Conservation (phyloP, 2,797 vertebrate genomes). For the Eulemur mongoz region DNA sequence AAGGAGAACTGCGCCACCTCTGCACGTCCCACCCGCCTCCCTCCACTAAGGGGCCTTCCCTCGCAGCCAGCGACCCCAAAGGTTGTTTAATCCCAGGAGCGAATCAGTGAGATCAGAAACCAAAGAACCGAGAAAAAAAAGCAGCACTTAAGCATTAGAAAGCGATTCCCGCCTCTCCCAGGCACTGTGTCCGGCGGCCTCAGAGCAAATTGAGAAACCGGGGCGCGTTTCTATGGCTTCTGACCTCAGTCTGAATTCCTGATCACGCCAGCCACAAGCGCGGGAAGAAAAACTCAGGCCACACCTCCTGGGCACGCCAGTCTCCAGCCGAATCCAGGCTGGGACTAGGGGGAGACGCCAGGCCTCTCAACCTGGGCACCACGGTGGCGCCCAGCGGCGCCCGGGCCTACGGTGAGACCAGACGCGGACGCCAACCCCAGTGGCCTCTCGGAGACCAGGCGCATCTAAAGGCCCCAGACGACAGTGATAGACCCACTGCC, state of each 20-base stretch:
- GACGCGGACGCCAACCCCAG: background rate
- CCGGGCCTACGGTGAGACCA: too few species aligned
- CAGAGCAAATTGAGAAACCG: background rate
- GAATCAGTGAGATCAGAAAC: too few species aligned
- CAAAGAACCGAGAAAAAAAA: background rate
- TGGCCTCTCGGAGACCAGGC: background rate
- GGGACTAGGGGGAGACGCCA: background rate
- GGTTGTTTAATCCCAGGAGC: background rate
- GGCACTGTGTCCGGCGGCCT: background rate
- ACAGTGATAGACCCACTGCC: background rate
- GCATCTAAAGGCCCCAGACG: background rate
- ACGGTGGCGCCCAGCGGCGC: background rate
- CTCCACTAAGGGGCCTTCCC: background rate
- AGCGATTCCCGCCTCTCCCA: constrained; percentile 62
- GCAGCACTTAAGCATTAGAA: background rate
- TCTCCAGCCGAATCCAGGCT: background rate
- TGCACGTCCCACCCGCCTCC: background rate
- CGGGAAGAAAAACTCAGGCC: background rate
- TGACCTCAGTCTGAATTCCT: background rate
- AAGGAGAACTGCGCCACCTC: background rate
- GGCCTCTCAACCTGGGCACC: constrained; percentile 81
- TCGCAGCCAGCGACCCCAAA: background rate
- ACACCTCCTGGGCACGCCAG: background rate
- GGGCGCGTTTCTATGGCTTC: background rate
- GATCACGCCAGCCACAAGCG: background rate